Base-by-base conservation (phyloP, 2,888 invertebrate genomes). In the Hofmannophila pseudospretella region DNA sequence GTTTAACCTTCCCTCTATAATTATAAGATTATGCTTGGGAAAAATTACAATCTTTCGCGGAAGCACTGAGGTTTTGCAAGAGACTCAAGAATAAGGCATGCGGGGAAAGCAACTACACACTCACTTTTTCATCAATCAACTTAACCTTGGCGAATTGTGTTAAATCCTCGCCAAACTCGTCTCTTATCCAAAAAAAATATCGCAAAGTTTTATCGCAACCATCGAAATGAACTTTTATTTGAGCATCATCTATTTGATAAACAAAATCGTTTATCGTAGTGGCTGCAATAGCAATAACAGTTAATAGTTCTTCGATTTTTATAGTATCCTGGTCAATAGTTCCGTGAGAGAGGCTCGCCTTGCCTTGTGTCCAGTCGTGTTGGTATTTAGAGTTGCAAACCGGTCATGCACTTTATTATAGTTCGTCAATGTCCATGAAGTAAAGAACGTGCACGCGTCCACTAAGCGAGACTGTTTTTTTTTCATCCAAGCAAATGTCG, bases 51-150 rank as follows among this genome's bases (percentile, higher is more conserved):
- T 33, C 26, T 19, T 29, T 35, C 34, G 33, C 47, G 51, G 49
- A 51, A 54, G 38, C 38, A 35, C 30, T 38, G 32, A 43, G 38
- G 36, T 42, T 48, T 47, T 43, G 42, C 38, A 48, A 45, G 40
- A 27, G 25, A 32, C 28, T 7, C 25, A 34, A 30, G 37, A 19
- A 29, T 20, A 9, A n/a, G 29, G 35, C 45, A 47, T 38, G 46
- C 31, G 32, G 37, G 22, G 51, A 51, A 48, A 48, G 48, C 42
- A 4, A 39, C 19, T 13, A 34, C n/a, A 7, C 8, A 7, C 14
- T 22, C 8, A 20, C 11, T 20, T 16, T 19, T 5, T 10, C 32
- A 22, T 4, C 10, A 20, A 22, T 22, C 11, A 9, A 27, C 4
- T 12, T 27, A 27, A 26, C 33, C 33, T 25, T 14, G n/a, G 7